Base-by-base conservation (phyloP, 2,888 invertebrate species). In the Philaethria dido region DNA sequence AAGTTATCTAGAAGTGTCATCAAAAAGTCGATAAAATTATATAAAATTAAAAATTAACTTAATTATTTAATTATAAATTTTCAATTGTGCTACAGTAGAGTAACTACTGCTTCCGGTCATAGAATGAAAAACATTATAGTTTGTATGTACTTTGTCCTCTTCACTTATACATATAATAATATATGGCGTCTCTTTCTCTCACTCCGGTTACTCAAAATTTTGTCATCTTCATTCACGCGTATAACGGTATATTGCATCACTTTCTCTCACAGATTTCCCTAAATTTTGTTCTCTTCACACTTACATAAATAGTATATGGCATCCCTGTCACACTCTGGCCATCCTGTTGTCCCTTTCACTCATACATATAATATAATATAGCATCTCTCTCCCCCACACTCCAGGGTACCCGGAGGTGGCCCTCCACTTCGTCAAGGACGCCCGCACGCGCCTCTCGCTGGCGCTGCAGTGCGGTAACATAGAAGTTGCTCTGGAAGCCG, bases 381-480 rank as follows among this genome's bases (percentile, higher is more conserved):
- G 3, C 29, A 29, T 29, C 29, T 29, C 29, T 29, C 6, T 29
- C 29, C 29, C n/a, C n/a, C 13, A 39, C 2, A 39, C 13, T 39
- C 39, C 75, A 91, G 93, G 93, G 1, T 99, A 99, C 84, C 99
- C 99, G 0, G 99, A 99, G 89, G 99, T 99, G 11, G 99, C 99
- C 0, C 93, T 99, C 4, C 99, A 99, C 88, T 99, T 99, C 89
- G 99, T 99, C 1, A 99, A 99, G 86, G 99, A 99, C 84, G 98
- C 99, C 73, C 99, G 99, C 83, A 99, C 99, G 0, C 94, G 99
- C 20, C 97, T 99, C 80, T 96, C 98, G 0, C 89, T 99, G 66
- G 99, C 99, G 0, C 88, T 99, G 36, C 99, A 99, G 86, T 99
- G 99, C 86, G 99, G 99, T 0, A 99, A 99, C 86, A 98, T 99